Base-by-base conservation (phyloP, 2,888 invertebrate genomes). In the Rotaria sp. region DNA sequence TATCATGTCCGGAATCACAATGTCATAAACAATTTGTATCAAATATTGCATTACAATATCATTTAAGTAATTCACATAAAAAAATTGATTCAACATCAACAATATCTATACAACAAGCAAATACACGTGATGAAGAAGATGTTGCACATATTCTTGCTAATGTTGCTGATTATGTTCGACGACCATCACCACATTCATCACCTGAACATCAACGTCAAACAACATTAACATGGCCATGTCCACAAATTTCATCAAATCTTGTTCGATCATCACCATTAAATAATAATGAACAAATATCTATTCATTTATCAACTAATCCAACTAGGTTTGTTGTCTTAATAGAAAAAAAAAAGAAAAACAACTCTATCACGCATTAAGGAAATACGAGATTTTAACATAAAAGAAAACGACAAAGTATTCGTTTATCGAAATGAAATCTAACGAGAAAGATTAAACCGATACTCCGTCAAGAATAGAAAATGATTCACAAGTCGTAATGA, bases 111-210 rank as follows among this genome's bases (percentile, higher is more conserved):
- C 41, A 11, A 45, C 80, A 80, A 80, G 45, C 41, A 0, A 45
- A 45, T 80, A 41, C 80, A 45, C 80, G 41, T 24, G 45, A 80
- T n/a, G 80, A 80, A 80, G 80, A 80, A 80, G 80, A 80, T n/a
- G 80, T 80, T 41, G 80, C 80, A 80, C 80, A 80, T 45, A 80
- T 80, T n/a, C 45, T 80, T 26, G 80, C 80, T 13, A 80, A 80
- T 80, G 80, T 80, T 15, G 80, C 80, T 45, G 80, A 80, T 45
- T 80, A 80, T 80, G 80, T 80, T 13, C 80, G 80, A 21, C 80
- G 45, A n/a, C n/a, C 80, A n/a, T 45, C 80, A 13, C 41, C 80
- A 45, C 41, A 11, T n/a, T 45, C 80, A 45, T 45, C 80, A 45
- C 41, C 26, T 45, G 80, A 80, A 45, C 45, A 80, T 80, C 45